Evolutionary conservation across 2,113 vertebrate genomes (phyloP).

Genomic region (Tupaia chinensis): DNA sequence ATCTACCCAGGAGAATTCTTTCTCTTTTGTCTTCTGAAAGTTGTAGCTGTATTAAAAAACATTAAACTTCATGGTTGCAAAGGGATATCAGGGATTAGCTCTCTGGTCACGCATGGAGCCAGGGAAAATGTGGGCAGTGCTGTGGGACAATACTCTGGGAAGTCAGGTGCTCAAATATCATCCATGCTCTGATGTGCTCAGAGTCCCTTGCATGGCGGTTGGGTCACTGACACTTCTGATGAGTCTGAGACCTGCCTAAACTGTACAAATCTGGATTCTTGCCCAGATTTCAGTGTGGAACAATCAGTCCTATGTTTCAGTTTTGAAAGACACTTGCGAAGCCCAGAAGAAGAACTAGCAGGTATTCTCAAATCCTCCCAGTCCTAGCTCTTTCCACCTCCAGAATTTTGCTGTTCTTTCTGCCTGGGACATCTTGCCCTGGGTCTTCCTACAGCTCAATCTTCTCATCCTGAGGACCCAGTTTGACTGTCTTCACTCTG

Average conservation of each 20-base stretch:
- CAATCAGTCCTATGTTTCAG: fast-evolving
- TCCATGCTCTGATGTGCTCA: not conserved
- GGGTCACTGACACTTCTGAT: not conserved
- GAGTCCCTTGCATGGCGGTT: not conserved
- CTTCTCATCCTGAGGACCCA: constrained; percentile 11
- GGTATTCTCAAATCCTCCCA: fast-evolving
- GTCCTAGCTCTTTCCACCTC: not conserved
- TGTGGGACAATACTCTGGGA: not conserved
- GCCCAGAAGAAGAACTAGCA: not conserved
- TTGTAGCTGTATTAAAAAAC: not conserved
- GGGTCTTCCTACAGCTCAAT: not conserved
- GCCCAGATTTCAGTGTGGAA: not conserved
- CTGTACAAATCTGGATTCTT: not conserved
- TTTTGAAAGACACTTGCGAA: not conserved
- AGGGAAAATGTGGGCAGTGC: not conserved
- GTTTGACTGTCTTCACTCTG: not conserved
- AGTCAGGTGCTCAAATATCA: not conserved
- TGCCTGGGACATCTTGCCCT: not conserved
- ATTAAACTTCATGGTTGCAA: not conserved
- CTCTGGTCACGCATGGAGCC: not conserved
- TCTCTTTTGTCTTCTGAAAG: not conserved
- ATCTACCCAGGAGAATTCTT: not conserved
- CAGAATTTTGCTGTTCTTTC: not conserved
- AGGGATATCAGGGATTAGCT: not conserved
- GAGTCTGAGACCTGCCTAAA: not conserved